Base-by-base conservation (phyloP, 2,113 vertebrate genomes). In the Orthonyx spaldingii region DNA sequence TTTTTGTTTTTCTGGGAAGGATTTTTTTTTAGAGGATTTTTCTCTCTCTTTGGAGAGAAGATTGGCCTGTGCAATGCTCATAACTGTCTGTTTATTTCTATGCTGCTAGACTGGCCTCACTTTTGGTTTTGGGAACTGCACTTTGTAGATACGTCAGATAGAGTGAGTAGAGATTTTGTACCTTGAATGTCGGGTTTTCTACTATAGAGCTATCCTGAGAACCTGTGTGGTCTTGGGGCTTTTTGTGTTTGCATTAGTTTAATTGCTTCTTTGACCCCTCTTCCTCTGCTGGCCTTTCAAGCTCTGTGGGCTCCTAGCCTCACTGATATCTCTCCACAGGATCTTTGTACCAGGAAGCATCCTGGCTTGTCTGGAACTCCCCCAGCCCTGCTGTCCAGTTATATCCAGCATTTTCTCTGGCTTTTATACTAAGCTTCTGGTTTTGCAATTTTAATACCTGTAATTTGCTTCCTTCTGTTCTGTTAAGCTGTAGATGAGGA, bases 221-320 rank as follows among this genome's bases (percentile, higher is more conserved):
- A 84, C 80, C 76, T 95, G 94, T 95, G 96, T 97, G 96, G 93
- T 96, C 96, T 84, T 82, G 69, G 84, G 84, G 33, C 68, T 95
- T 89, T 94, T 84, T 84, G 77, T 97, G 94, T 95, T 96, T 96
- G 91, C 69, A 75, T 96, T 96, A 94, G 69, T 95, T 92, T 97
- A 96, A 97, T 96, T 96, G 94, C 94, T 75, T 92, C 71, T 87
- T 75, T 95, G 95, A 96, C 96, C 94, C n/a, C n/a, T 95, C 81
- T 97, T 95, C 95, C 93, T 95, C 74, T 91, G 41, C 41, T 92
- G 89, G 76, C 91, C 96, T 96, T 94, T 95, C 87, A 89, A 92
- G 53, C 77, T 90, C 87, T 76, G 84, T 41, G 41, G 61, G 91
- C 89, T 95, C 91, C 91, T 87, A 93, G 91, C n/a, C 65, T 82